Percentiles rank a stretch among this genome's conserved stretches.
These are phyloP conservation scores for Lottia gigantea DNA, from an alignment of 2,888 invertebrate species.

Conservation along the genomic window DNA sequence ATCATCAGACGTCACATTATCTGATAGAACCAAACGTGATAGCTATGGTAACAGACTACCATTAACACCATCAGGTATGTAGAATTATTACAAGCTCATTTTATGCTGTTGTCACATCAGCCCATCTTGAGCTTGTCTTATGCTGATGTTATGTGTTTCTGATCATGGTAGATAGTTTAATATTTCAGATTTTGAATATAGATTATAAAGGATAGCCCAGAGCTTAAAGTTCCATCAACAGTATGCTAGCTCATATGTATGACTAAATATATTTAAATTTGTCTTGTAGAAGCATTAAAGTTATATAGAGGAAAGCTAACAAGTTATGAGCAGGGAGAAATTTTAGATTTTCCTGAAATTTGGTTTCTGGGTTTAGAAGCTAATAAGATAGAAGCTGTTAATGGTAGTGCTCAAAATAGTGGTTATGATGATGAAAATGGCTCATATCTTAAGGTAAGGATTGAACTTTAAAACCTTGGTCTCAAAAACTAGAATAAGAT, in stretches of 20 bases:
- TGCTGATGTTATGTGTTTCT: too few relatives aligned
- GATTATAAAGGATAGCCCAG: too few relatives aligned
- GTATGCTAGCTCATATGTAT: too few relatives aligned
- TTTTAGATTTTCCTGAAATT: slow-evolving; percentile 87
- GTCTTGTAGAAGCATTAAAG: slow-evolving; percentile 72
- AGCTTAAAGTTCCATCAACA: too few relatives aligned
- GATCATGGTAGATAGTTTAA: too few relatives aligned
- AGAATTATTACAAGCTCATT: too few relatives aligned
- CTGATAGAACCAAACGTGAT: slow-evolving; percentile 58
- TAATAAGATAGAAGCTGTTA: slow-evolving; percentile 64
- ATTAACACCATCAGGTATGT: slow-evolving; percentile 73
- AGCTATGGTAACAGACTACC: slow-evolving; percentile 70
- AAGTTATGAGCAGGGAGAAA: slow-evolving; percentile 90
- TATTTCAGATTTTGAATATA: too few relatives aligned
- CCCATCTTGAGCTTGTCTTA: too few relatives aligned
- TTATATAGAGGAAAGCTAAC: slow-evolving; percentile 86
- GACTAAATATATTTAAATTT: too few relatives aligned
- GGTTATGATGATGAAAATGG: slow-evolving; percentile 68
- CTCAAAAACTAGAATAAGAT: too few relatives aligned
- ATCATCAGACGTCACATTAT: slow-evolving; percentile 37
- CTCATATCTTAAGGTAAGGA: slow-evolving; percentile 88
- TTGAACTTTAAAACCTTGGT: too few relatives aligned
- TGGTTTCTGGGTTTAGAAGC: slow-evolving; percentile 80
- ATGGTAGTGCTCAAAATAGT: slow-evolving; percentile 61
- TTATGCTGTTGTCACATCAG: too few relatives aligned